Conservation (phyloP, 2,888 invertebrate genomes). For the Caenorhabditis becei region DNA sequence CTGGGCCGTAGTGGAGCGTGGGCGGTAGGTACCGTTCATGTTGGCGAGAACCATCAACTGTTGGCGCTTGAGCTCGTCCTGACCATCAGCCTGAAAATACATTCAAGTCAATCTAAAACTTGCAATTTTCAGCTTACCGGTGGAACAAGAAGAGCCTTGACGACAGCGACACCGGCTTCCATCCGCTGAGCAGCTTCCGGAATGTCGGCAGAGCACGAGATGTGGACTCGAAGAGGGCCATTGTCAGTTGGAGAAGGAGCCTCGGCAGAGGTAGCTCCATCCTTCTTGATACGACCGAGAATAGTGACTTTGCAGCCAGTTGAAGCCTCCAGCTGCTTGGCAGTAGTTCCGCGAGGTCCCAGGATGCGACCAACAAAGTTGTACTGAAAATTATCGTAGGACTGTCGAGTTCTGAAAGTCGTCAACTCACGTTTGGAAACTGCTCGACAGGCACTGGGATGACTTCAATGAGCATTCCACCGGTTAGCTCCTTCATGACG, state of each 20-base stretch:
- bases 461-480: conserved; percentile 36
- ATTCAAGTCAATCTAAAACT: too few species aligned
- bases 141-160: conserved; percentile 48
- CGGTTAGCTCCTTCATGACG: not conserved
- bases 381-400: conserved; percentile 22
- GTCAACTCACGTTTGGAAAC: conserved; percentile 43
- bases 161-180: conserved; percentile 27
- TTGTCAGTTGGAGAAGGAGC: conserved; percentile 5
- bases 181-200: conserved; percentile 36
- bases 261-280: not conserved
- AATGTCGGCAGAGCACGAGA: conserved; percentile 43
- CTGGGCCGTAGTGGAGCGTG: conserved; percentile 21
- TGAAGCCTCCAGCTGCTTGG: conserved; percentile 49
- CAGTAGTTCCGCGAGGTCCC: conserved; percentile 62
- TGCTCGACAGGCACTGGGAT: conserved; percentile 44
- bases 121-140: conserved; percentile 33
- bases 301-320: conserved; percentile 58
- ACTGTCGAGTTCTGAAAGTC: not conserved
- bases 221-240: conserved; percentile 51
- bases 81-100: conserved; percentile 58
- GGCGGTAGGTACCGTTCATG: conserved; percentile 58
- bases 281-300: conserved; percentile 41
- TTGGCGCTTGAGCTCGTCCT: conserved; percentile 62
- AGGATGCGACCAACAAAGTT: conserved; percentile 62
- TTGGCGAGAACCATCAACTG: conserved; percentile 58